Evolutionary conservation across 2,888 invertebrate genomes (phyloP).

Genomic region (Chloroclysta siterata): DNA sequence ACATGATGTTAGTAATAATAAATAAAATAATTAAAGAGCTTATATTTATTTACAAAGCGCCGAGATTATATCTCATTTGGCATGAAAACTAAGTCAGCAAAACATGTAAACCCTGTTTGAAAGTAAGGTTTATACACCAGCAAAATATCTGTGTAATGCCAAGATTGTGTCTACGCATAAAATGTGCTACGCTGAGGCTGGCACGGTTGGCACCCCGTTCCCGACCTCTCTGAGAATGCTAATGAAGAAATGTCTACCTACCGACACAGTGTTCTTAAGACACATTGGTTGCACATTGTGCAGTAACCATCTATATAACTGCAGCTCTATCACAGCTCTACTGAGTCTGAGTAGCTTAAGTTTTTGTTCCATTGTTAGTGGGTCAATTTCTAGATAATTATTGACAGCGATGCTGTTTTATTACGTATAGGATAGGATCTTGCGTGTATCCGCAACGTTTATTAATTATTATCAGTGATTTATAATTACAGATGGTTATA

Average conservation of each 20-base stretch:
- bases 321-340: no score
- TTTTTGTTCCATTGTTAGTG: constrained; percentile 24
- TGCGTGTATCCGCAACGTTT: constrained; percentile 24
- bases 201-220: constrained; percentile 37
- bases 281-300: constrained; percentile 4
- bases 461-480: constrained; percentile 21
- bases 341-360: constrained; percentile 1
- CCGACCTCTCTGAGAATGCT: constrained; percentile 39
- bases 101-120: constrained; percentile 33
- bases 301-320: constrained; percentile 2
- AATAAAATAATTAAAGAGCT: no score
- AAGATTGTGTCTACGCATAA: constrained; percentile 43
- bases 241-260: constrained; percentile 37
- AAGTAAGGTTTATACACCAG: constrained; percentile 29
- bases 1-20: no score
- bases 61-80: constrained; percentile 19
- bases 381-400: constrained; percentile 27
- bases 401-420: constrained; percentile 25
- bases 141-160: constrained; percentile 35
- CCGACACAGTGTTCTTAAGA: constrained; percentile 19
- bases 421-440: constrained; percentile 16
- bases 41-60: no score
- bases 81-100: constrained; percentile 22
- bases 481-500: constrained; percentile 20
- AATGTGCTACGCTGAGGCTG: constrained; percentile 28